These are phyloP conservation scores for Callospermophilus lateralis DNA, from an alignment of 2,113 vertebrate species.

Conservation along the genomic window DNA sequence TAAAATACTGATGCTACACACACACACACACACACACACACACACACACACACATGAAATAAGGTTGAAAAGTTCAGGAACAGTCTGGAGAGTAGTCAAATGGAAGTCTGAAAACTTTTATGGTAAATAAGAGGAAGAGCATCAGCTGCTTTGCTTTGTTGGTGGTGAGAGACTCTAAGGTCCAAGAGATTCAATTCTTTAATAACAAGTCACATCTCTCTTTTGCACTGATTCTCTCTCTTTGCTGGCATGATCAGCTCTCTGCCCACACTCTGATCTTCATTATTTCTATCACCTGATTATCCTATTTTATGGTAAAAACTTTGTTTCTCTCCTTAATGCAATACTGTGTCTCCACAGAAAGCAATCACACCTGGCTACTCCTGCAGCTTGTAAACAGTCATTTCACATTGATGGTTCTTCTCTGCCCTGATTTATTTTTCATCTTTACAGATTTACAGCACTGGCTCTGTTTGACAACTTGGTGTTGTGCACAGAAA, in stretches of 20 bases:
- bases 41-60: too few relatives aligned
- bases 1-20: not conserved
- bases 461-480: not conserved
- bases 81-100: not conserved
- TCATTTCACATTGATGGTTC: not conserved
- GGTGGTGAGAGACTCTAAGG: not conserved
- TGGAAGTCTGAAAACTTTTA: not conserved
- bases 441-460: not conserved
- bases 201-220: too few relatives aligned
- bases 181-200: not conserved
- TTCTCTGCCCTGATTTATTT: not conserved
- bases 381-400: not conserved
- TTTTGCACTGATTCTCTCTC: not conserved
- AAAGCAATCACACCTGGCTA: not conserved
- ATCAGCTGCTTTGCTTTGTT: not conserved
- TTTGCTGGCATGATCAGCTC: not conserved
- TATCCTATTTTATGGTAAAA: not conserved
- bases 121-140: not conserved
- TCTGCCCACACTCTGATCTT: not conserved
- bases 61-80: not conserved
- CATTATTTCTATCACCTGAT: not conserved
- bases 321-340: not conserved
- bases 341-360: not conserved
- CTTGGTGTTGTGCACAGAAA: slow-evolving; percentile 36
- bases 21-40: too few relatives aligned